Conservation (phyloP, 2,113 vertebrate genomes). For the Aplodontia rufa region DNA sequence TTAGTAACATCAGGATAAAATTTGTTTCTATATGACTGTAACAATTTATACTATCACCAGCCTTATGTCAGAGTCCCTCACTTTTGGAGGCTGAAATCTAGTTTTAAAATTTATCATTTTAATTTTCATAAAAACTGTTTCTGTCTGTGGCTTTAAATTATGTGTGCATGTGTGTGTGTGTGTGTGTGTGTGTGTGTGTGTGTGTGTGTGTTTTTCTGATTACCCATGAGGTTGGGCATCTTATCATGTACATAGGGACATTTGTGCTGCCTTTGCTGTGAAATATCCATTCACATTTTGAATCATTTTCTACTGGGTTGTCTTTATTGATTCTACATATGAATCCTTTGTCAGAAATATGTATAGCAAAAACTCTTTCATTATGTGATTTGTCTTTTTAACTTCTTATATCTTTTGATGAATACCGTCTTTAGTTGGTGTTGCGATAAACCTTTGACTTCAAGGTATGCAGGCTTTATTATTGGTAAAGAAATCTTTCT, state of each 20-base stretch:
- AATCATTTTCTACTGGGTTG: neutral
- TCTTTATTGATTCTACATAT: neutral
- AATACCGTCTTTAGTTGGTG: neutral
- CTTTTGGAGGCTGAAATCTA: neutral
- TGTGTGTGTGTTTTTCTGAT: slow-evolving; percentile 17
- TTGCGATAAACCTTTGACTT: neutral
- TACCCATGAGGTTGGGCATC: neutral
- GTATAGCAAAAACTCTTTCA: neutral
- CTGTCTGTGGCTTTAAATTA: neutral
- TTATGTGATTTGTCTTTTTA: neutral
- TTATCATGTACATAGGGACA: neutral
- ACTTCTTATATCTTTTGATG: neutral
- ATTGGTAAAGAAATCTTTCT: neutral
- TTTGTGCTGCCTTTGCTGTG: neutral
- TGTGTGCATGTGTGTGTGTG: too few species aligned
- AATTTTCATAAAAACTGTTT: neutral
- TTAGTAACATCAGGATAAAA: neutral
- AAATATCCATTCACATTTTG: neutral
- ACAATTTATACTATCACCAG: neutral
- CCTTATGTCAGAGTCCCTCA: neutral
- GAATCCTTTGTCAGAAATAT: neutral
- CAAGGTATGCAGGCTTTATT: neutral
- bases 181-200: too few species aligned
- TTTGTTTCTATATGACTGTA: neutral
- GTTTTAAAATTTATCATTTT: neutral